phyloP scores from a whole-genome alignment of 2,113 vertebrate species.

The Bubo bubo region DNA sequence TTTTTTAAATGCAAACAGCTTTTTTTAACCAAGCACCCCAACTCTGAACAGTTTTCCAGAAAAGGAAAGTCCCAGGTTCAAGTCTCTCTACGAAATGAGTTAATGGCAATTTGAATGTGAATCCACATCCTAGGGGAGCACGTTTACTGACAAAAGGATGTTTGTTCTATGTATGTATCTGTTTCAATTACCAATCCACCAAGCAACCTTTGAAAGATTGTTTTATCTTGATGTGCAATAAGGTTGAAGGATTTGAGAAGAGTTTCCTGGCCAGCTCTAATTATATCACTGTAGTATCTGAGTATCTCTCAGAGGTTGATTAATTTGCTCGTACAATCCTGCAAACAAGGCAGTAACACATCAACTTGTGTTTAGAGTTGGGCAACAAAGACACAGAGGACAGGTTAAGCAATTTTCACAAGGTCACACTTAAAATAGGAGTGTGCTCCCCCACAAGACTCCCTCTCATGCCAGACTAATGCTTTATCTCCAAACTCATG shows the following conservation, averaged over 20 bases:
- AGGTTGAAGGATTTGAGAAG: neutral
- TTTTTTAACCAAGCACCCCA: neutral
- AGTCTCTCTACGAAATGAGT: neutral
- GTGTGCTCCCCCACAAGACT: neutral
- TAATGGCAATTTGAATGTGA: neutral
- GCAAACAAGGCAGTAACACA: neutral
- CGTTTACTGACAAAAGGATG: neutral
- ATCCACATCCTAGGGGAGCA: neutral
- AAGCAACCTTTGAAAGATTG: neutral
- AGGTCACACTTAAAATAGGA: neutral
- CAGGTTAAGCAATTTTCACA: neutral
- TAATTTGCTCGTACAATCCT: neutral
- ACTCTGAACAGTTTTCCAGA: neutral
- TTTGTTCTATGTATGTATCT: neutral
- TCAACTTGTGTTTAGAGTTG: neutral
- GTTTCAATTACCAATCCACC: neutral
- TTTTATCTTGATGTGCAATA: constrained; percentile 11
- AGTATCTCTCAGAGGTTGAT: neutral
- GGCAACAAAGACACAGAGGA: neutral
- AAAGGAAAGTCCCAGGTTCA: neutral
- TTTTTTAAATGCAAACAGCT: neutral
- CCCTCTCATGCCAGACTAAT: neutral
- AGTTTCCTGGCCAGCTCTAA: neutral
- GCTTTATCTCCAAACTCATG: neutral
- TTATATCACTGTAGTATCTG: neutral